Evolutionary conservation across 2,113 vertebrate species (phyloP), one percentile per base, ranked within the genome.

Genomic region (Etheostoma spectabile): DNA sequence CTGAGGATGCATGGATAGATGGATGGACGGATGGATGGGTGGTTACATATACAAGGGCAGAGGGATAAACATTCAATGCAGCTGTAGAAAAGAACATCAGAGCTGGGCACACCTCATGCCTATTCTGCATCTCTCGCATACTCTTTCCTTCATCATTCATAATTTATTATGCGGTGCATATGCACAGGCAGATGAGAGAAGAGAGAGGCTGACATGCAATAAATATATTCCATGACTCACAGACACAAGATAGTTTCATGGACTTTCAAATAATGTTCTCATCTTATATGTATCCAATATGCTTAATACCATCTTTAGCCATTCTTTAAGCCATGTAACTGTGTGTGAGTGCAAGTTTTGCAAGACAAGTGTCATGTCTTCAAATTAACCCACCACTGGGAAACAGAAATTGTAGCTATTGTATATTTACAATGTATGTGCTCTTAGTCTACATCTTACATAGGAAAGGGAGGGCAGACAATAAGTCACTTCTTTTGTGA

Each of bases 81-180:
- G 84, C 57, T 74, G 61, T 15, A 51, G 61, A 55, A 38, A 57
- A 75, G 22, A 49, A 73, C 42, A 70, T 8, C 13, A 56, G 63
- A 3, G 53, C 22, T 19, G 8, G 19, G 45, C 38, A 24, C 49
- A 57, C 45, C 30, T 79, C 27, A 1, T 45, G 56, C 35, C 46
- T 62, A 42, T 74, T 52, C 19, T 33, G 46, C 73, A 49, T 73
- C 42, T 27, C 53, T 67, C 5, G 4, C 49, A 68, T 61, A 71
- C 49, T 53, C 62, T 65, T 78, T 53, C 49, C 66, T 46, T 78
- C 72, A 66, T 87, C 87, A 87, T 91, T 79, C 73, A 90, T 91
- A 79, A 79, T 89, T 92, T 77, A 88, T 92, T 65, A 81, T 74
- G 35, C 19, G 64, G 60, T n/a, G 60, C 69, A 70, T 67, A 81